Evolutionary conservation across 2,888 invertebrate genomes (phyloP), one percentile per base, ranked within the genome.

Genomic region (Drosophila longiperda): DNA sequence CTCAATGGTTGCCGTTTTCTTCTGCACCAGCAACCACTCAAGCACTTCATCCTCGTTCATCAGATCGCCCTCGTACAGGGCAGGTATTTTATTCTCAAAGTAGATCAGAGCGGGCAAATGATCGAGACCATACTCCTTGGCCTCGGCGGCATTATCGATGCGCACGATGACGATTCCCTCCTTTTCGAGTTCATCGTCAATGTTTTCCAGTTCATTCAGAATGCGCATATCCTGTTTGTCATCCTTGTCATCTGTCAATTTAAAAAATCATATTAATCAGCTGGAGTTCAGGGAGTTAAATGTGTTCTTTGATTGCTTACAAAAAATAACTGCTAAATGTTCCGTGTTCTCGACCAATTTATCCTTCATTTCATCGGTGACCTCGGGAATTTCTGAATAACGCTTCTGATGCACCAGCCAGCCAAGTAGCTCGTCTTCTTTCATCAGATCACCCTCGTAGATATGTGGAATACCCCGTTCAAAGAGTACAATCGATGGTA

Each of bases 331-430:
- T 63, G 98, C 98, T 80, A 98, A 94, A 91, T 96, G 97, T 67
- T 96, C 95, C 32, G 96, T 95, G 59, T 94, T 96, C 80, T 97
- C 97, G 74, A 98, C 96, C 49, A 98, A 94, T 91, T 97, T 96
- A 86, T 98, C 98, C 95, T 98, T 96, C 97, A 98, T 98, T 94
- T 98, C 97, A 91, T 98, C 97, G 11, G 98, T 98, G 29, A 98
- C 96, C 93, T 97, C 97, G 54, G 98, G 97, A 84, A 98, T 98
- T 94, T 98, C 97, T 67, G 96, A 96, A 92, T 97, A 97, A 78
- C 97, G 95, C 92, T 97, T 97, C 91, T 98, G 98, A 92, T 98
- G 97, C 33, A 98, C 94, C 82, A 98, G 93, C 98, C 98, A 98
- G 59, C 97, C 97, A 42, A 98, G 94, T 1, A 98, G 94, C 83